A percentile compares a stretch with the other conserved stretches of the same genome.
Conservation (phyloP, 2,797 vertebrate genomes). For the Acanthurus lineatus region DNA sequence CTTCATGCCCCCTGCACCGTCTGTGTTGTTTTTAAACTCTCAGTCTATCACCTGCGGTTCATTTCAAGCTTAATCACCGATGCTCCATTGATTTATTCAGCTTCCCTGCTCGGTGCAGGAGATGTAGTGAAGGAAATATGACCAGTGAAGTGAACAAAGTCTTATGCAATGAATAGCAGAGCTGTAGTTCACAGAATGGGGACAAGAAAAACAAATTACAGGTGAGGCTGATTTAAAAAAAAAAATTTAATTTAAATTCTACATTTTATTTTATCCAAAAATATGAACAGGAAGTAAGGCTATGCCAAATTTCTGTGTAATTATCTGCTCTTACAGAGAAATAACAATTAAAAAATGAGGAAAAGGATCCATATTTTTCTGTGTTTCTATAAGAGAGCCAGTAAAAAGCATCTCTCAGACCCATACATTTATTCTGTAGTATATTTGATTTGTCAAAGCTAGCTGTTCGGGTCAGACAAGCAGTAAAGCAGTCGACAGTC, state of each 20-base stretch:
- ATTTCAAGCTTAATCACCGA: conserved; percentile 26
- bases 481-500: conserved; percentile 9
- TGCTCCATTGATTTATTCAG: conserved; percentile 26
- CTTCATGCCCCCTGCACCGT: neutral
- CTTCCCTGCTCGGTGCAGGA: conserved; percentile 15
- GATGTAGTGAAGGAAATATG: conserved; percentile 32
- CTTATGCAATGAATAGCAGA: neutral
- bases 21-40: conserved; percentile 45
- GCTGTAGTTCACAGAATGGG: neutral
- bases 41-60: conserved; percentile 39
- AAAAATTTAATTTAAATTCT: too few relatives aligned
- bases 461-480: conserved; percentile 17
- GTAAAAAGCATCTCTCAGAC: neutral
- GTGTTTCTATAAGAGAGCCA: neutral
- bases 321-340: neutral
- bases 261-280: too few relatives aligned
- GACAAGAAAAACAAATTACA: neutral
- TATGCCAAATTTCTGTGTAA: neutral
- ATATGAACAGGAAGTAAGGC: neutral
- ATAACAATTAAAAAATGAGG: neutral
- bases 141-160: neutral
- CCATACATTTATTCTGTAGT: neutral
- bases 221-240: too few relatives aligned
- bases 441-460: neutral
- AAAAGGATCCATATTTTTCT: neutral